Percentiles rank a stretch among this genome's conserved stretches.
These are phyloP conservation scores for Lasioglossum morio DNA, from an alignment of 2,888 invertebrate genomes.

Conservation along the genomic window DNA sequence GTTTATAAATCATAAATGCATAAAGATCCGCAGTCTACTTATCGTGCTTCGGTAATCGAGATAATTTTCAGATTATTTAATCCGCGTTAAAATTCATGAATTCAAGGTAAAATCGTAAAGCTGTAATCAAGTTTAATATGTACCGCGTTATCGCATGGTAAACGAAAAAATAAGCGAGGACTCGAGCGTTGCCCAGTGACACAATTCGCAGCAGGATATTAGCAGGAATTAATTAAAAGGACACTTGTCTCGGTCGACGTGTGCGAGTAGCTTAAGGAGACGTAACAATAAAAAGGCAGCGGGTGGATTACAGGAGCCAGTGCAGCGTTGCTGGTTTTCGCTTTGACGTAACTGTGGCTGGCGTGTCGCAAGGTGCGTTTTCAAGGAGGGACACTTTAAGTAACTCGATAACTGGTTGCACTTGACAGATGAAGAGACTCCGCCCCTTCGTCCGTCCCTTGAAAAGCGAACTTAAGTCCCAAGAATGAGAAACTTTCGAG, in stretches of 20 bases:
- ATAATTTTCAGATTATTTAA: background rate
- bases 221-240: conserved; percentile 1
- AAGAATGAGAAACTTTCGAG: conserved; percentile 70
- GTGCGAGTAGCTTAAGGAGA: background rate
- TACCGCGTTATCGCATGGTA: background rate
- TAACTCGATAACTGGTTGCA: conserved; percentile 74
- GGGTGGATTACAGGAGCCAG: conserved; percentile 39
- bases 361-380: conserved; percentile 66
- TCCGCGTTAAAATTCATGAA: background rate
- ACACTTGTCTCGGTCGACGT: conserved; percentile 19
- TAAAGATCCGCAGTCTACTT: too few species aligned
- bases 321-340: conserved; percentile 42
- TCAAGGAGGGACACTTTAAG: conserved; percentile 65
- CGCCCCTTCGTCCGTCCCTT: conserved; percentile 28
- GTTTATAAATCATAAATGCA: too few species aligned
- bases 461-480: conserved; percentile 62
- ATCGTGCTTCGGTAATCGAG: background rate
- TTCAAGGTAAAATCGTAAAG: background rate
- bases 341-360: conserved; percentile 53
- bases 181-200: conserved; percentile 40
- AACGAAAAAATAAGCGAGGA: conserved; percentile 23
- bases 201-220: background rate
- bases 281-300: conserved; percentile 27
- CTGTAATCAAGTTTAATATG: background rate
- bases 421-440: conserved; percentile 72